A percentile compares a stretch with the other conserved stretches of the same genome.
Conservation (phyloP, 2,797 vertebrate species). For the Gadopsis marmoratus region DNA sequence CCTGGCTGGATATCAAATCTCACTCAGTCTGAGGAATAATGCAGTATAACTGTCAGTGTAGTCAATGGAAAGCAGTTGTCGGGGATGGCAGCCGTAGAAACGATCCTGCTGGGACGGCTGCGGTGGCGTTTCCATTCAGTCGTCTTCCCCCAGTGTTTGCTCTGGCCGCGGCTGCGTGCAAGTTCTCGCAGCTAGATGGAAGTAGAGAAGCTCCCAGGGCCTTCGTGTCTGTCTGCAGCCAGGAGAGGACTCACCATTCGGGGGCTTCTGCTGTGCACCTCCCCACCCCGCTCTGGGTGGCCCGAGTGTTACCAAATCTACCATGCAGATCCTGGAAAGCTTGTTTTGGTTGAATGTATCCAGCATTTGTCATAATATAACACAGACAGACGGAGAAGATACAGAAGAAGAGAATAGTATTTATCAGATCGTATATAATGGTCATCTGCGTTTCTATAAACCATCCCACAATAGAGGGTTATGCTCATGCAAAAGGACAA, state of each 20-base stretch:
- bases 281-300: conserved; percentile 53
- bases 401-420: conserved; percentile 14
- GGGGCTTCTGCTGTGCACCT: conserved; percentile 20
- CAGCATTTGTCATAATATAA: background rate
- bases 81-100: conserved; percentile 42
- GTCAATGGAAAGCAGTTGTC: conserved; percentile 50
- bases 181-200: conserved; percentile 53
- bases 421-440: conserved; percentile 32
- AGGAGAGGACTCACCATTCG: conserved; percentile 39
- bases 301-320: conserved; percentile 44
- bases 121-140: conserved; percentile 62
- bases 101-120: conserved; percentile 51
- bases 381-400: background rate
- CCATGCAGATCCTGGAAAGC: conserved; percentile 22
- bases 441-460: conserved; percentile 42
- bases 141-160: conserved; percentile 68
- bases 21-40: conserved; percentile 37
- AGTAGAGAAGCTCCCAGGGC: conserved; percentile 57
- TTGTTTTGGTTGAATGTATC: conserved; percentile 45
- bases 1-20: conserved; percentile 46
- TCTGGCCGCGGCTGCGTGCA: conserved; percentile 56
- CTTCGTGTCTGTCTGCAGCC: conserved; percentile 33
- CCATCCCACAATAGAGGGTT: conserved; percentile 45
- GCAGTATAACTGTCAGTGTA: conserved; percentile 44
- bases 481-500: conserved; percentile 37